A percentile compares a stretch with the other conserved stretches of the same genome.
These are phyloP conservation scores for Tromatobia lineatoria DNA, from an alignment of 2,888 invertebrate species.

Conservation along the genomic window DNA sequence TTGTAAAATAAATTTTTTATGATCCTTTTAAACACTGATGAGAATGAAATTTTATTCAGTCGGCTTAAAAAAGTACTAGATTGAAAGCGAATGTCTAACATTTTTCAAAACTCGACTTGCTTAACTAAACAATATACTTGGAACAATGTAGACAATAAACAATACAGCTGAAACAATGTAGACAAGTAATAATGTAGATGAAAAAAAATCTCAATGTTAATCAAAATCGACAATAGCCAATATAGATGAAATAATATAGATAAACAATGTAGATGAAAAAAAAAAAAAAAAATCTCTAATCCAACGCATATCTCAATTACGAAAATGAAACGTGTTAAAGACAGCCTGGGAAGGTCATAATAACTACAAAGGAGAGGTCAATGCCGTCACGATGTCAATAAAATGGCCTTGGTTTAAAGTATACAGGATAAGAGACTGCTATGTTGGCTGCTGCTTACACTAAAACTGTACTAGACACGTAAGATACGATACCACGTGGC, in stretches of 20 bases:
- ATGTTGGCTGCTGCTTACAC: conserved; percentile 3
- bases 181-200: no score
- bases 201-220: no score
- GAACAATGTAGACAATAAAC: no score
- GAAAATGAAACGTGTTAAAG: conserved; percentile 1
- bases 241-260: no score
- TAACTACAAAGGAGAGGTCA: conserved; percentile 13
- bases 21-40: no score
- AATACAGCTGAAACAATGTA: no score
- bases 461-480: conserved; percentile 21
- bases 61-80: no score
- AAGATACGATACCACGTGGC: conserved; percentile 34
- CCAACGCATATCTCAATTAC: not conserved
- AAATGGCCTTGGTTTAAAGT: conserved; percentile 22
- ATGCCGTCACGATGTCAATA: conserved; percentile 16
- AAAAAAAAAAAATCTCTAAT: not conserved
- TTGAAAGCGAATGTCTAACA: not conserved
- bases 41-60: no score
- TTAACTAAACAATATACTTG: not conserved
- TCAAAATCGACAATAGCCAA: no score
- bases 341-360: conserved; percentile 9
- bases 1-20: no score
- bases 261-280: no score
- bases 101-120: not conserved
- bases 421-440: not conserved